These are phyloP conservation scores for Herpetotheres cachinnans DNA, from an alignment of 2,113 vertebrate genomes.

Conservation along the genomic window DNA sequence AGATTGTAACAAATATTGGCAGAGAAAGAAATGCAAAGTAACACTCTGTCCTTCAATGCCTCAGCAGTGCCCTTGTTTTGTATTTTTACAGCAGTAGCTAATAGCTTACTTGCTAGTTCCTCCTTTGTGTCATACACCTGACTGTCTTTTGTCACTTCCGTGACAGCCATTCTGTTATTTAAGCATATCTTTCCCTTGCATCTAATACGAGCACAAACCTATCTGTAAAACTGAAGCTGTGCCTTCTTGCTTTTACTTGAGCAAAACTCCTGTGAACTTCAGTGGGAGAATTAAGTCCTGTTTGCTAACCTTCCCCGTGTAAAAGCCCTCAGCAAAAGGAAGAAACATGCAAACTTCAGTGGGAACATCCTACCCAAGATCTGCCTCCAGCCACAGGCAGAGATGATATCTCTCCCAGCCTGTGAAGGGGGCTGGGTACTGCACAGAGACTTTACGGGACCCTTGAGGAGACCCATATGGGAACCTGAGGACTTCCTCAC, in stretches of 20 bases:
- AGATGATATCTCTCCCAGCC: not conserved
- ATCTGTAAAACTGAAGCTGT: not conserved
- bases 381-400: not conserved
- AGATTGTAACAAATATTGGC: not conserved
- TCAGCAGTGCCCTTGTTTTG: not conserved
- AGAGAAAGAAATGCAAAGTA: not conserved
- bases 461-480: not conserved
- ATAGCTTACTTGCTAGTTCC: not conserved
- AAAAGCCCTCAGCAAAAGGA: not conserved
- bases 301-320: not conserved
- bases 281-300: not conserved
- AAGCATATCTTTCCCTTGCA: not conserved
- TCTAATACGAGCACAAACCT: not conserved
- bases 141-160: not conserved
- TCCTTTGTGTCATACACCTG: not conserved
- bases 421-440: not conserved
- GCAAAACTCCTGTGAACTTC: not conserved
- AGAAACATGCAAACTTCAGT: not conserved
- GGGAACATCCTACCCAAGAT: not conserved
- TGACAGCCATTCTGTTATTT: constrained; percentile 16
- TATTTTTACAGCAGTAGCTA: not conserved
- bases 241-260: not conserved
- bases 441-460: not conserved
- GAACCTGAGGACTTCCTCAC: not conserved
- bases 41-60: not conserved